Conservation (phyloP, 2,797 vertebrate species). For the Austrolebias charrua region DNA sequence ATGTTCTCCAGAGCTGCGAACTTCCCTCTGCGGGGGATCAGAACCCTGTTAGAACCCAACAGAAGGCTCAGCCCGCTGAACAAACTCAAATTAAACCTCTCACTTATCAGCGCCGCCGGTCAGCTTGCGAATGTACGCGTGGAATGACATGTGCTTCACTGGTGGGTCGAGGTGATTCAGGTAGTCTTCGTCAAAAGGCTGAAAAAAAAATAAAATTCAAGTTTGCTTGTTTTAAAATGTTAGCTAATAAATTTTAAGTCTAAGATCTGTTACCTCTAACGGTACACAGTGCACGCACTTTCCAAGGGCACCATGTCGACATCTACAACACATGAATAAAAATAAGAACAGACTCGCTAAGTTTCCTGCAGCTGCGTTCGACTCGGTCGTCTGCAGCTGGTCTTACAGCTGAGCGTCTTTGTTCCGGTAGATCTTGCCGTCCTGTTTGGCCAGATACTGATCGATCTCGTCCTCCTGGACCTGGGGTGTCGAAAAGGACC, state of each 20-base stretch:
- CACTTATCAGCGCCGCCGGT: slow-evolving; percentile 98
- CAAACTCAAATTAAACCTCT: slow-evolving; percentile 53
- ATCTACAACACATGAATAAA: slow-evolving; percentile 73
- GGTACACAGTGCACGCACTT: slow-evolving; percentile 98
- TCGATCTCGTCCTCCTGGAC: slow-evolving; percentile 95
- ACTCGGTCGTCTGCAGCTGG: not conserved
- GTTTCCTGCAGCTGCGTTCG: not conserved
- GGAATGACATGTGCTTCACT: slow-evolving; percentile 99
- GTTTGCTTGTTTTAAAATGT: not conserved
- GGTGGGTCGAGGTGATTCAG: slow-evolving; percentile 98
- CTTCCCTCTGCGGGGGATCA: slow-evolving; percentile 84
- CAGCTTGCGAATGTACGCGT: slow-evolving; percentile 98
- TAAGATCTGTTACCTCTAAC: slow-evolving; percentile 85
- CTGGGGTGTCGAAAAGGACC: slow-evolving; percentile 80
- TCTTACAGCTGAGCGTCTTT: slow-evolving; percentile 93
- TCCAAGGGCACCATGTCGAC: slow-evolving; percentile 92
- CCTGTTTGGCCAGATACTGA: slow-evolving; percentile 93
- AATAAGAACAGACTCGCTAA: not conserved
- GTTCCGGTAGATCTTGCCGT: slow-evolving; percentile 96
- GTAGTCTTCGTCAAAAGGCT: slow-evolving; percentile 99
- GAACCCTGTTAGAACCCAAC: not conserved
- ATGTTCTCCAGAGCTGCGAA: slow-evolving; percentile 98
- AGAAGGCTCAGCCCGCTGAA: not conserved
- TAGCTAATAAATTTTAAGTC: not conserved
- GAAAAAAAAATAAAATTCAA: slow-evolving; percentile 35